Evolutionary conservation across 2,888 invertebrate genomes (phyloP).

Genomic region (Maniola hyperantus): DNA sequence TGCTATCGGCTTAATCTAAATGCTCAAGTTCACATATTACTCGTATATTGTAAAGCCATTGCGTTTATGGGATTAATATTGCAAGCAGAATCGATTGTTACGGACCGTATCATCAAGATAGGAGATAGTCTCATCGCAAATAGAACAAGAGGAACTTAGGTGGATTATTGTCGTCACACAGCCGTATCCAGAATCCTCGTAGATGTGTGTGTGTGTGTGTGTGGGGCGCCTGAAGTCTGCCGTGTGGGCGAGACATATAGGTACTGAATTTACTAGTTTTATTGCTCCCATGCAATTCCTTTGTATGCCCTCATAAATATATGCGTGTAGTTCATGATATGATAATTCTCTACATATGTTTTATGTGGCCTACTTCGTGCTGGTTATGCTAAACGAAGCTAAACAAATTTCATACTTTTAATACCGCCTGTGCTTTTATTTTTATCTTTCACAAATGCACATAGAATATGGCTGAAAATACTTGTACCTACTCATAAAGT

Average conservation of each 20-base stretch:
- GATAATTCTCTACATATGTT: conserved; percentile 30
- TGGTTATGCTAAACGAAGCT: conserved; percentile 18
- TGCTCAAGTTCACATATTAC: conserved; percentile 19
- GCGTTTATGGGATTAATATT: conserved; percentile 27
- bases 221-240: conserved; percentile 73
- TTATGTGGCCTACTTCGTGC: conserved; percentile 21
- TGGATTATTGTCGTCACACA: conserved; percentile 33
- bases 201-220: conserved; percentile 38
- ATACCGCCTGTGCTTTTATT: conserved; percentile 12
- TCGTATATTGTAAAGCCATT: conserved; percentile 22
- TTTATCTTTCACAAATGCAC: conserved; percentile 13
- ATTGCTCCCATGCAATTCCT: conserved; percentile 69
- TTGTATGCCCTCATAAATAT: conserved; percentile 56
- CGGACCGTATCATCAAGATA: conserved; percentile 24
- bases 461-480: conserved; percentile 7
- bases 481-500: conserved; percentile 5
- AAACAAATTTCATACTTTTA: conserved; percentile 16
- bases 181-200: conserved; percentile 22
- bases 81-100: conserved; percentile 26
- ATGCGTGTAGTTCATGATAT: conserved; percentile 36
- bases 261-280: conserved; percentile 67
- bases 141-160: conserved; percentile 36
- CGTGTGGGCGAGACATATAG: conserved; percentile 71
- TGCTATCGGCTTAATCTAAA: background rate
- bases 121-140: conserved; percentile 32